Percentiles rank a stretch among this genome's conserved stretches.
phyloP scores from a whole-genome alignment of 2,113 vertebrate genomes.

The Cacatua alba region DNA sequence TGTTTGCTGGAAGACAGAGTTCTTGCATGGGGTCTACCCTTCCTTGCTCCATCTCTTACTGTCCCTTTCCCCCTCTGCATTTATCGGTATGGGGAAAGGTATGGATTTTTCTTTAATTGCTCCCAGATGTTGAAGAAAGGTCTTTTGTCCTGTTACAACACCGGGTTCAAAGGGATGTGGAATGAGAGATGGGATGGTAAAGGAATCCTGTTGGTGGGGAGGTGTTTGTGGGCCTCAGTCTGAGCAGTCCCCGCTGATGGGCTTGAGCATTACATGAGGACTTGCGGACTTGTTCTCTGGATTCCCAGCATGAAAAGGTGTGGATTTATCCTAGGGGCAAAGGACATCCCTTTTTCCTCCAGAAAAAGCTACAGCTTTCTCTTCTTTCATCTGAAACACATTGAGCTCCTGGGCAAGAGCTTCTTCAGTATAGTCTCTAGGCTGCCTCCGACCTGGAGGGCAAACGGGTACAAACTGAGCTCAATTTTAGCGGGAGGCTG shows the following conservation, averaged over 20 bases:
- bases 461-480: background rate
- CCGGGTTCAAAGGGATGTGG: background rate
- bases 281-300: background rate
- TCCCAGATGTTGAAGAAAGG: slow-evolving; percentile 32
- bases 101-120: background rate
- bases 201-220: background rate
- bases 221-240: background rate
- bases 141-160: background rate
- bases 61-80: background rate
- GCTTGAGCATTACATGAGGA: background rate
- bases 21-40: background rate
- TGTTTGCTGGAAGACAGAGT: background rate
- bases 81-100: background rate
- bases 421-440: accelerated
- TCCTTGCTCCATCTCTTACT: background rate
- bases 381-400: background rate
- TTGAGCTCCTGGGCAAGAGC: background rate
- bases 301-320: background rate
- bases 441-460: background rate
- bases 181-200: background rate
- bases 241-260: background rate
- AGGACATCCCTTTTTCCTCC: background rate
- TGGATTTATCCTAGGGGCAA: background rate
- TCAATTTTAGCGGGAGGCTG: background rate
- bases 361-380: background rate